phyloP scores from a whole-genome alignment of 2,797 vertebrate genomes.

The Phrynocephalus forsythii region DNA sequence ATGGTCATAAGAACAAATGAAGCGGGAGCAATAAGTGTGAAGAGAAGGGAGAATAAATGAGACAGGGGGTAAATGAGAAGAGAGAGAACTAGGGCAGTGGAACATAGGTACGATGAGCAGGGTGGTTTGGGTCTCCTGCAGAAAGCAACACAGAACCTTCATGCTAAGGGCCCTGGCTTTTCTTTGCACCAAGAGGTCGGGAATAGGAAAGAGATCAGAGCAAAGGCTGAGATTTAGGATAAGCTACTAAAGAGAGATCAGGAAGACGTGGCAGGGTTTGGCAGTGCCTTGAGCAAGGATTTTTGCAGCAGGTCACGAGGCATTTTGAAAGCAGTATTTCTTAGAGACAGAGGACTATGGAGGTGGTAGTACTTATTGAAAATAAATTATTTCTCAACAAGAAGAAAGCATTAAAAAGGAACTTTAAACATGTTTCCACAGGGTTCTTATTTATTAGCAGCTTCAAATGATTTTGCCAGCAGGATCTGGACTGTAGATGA shows the following conservation, averaged over 20 bases:
- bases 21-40: background rate
- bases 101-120: background rate
- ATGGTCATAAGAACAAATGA: background rate
- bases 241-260: background rate
- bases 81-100: background rate
- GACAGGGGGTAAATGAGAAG: background rate
- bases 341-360: background rate
- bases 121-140: background rate
- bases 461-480: constrained; percentile 97
- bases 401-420: background rate
- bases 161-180: background rate
- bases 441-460: constrained; percentile 93
- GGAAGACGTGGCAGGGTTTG: background rate
- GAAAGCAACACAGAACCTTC: background rate
- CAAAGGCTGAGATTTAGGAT: background rate
- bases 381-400: background rate
- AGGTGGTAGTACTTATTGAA: background rate
- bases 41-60: background rate
- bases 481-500: constrained; percentile 98
- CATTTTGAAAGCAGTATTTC: background rate
- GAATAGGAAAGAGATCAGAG: background rate
- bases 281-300: background rate
- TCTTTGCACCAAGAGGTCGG: background rate
- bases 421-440: constrained; percentile 67
- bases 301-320: background rate